Evolutionary conservation across 2,888 invertebrate genomes (phyloP), one percentile per base, ranked within the genome.

Genomic region (Stegophylla sp.): DNA sequence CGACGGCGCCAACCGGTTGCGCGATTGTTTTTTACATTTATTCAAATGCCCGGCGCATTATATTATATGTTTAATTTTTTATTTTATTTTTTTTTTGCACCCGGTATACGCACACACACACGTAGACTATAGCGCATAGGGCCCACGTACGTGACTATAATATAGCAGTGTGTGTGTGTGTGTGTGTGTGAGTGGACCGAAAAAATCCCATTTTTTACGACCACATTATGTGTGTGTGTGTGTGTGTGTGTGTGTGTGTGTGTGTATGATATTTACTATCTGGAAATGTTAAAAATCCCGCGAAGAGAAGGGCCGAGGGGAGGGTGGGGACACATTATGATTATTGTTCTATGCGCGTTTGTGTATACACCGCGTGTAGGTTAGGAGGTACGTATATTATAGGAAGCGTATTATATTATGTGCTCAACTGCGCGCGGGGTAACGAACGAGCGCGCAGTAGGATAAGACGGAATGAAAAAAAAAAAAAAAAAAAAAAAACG

Each of bases 61-160:
- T 56, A 23, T 20, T 20, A 1, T 28, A 5, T 56, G 20, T 56
- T 41, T 56, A 13, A 56, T 53, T 69, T 61, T 76, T 71, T 63
- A 88, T 88, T 88, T 88, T 88, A 88, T 88, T 88, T 88, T 88
- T 88, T 88, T 89, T 89, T 88, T 88, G 88, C 88, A 86, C 88
- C 88, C 87, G 89, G 88, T 88, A 34, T 59, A 56, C 43, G n/a
- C 17, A 61, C 45, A 71, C 34, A 61, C 45, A 26, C 43, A 59
- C 28, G 34, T 34, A 28, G 28, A 28, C n/a, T n/a, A 28, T 51
- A 34, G 48, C 28, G 43, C n/a, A n/a, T n/a, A n/a, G 43, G 45
- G 45, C 26, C 34, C 34, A 10, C 61, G 74, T 75, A 77, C 77
- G 77, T 77, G 77, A 77, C 77, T 59, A 69, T 51, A 17, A 59